Base-by-base conservation (phyloP, 2,888 invertebrate genomes). In the Drosophila robusta region DNA sequence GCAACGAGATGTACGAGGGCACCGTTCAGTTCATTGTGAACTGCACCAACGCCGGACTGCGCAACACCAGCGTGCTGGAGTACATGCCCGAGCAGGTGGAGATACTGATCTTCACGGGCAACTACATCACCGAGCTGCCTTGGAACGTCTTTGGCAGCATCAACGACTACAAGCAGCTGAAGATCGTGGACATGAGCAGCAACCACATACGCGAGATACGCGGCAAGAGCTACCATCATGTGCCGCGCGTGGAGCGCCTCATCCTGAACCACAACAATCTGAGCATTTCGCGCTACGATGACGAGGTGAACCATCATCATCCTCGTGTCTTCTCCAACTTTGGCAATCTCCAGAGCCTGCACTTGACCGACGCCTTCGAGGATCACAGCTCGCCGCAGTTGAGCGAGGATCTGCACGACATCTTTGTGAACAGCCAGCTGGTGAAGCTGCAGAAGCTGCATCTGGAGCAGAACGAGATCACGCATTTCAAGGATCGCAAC, bases 381-480 rank as follows among this genome's bases (percentile, higher is more conserved):
- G 95, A 95, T 81, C 94, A 94, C 61, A 93, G 94, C 0, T 93
- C 93, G 29, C 93, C 93, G 0, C 93, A 94, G 47, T 88, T 95
- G 50, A 95, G 95, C 41, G 93, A 94, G 64, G 95, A 95, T 83
- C 91, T 96, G n/a, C 95, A 95, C 76, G 94, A 95, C 77, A 95
- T 96, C 61, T 96, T 96, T 85, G 93, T 94, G 7, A 94, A 95
- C 75, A 95, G 95, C 76, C 94, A 95, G 84, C 89, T 96, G 70
- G 93, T 93, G 0, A 94, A 94, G 69, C 90, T 96, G 72, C 94
- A 94, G 71, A 96, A 96, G 86, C 90, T 96, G 2, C 96, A 96
- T 90, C 90, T 96, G 80, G 96, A 96, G 83, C 95, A 96, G 80
- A 96, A 96, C 89, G 95, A 96, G 90, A 96, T 96, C 32, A 94